Base-by-base conservation (phyloP, 2,888 invertebrate genomes). In the Acleris sparsana region DNA sequence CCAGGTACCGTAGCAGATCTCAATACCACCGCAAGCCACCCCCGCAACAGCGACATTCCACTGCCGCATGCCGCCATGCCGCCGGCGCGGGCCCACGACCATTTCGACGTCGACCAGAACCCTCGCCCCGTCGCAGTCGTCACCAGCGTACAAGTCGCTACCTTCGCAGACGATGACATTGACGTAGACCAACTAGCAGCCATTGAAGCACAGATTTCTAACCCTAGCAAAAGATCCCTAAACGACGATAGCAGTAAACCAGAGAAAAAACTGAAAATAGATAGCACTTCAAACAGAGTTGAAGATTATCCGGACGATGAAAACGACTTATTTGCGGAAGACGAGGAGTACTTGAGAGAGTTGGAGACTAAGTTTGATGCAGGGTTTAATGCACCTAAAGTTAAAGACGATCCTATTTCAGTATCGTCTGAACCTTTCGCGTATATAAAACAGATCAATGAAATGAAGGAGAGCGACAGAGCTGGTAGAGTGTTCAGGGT, bases 401-500 rank as follows among this genome's bases (percentile, higher is more conserved):
- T 3, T 0, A 60, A 51, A 62, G 49, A 18, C 17, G 71, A 68
- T 55, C 81, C 81, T 16, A 72, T 71, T 39, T 20, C 73, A 0
- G 70, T 88, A 4, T 68, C 84, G 7, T 29, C 79, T 0, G 85
- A 88, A 65, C 93, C 93, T 0, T 93, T 86, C 67, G 79, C 89
- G 4, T 93, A 90, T 72, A 87, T 93, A 62, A 90, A 88, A 72
- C 89, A 93, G 71, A 85, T 93, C 18, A 85, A 85, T 17, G 86
- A 88, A 7, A 71, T 88, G 72, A 72, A 63, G 39, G 82, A 82
- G 0, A 69, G 69, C 11, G 83, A 85, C 16, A 88, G 80, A 65
- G 75, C 71, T 1, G 89, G 88, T 0, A 92, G 87, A 63, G 90
- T 87, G 25, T 94, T 92, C 67, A 93, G 84, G 70, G 91, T 95